These are phyloP conservation scores for Poecilia velifera DNA, from an alignment of 2,797 vertebrate genomes.

Conservation along the genomic window DNA sequence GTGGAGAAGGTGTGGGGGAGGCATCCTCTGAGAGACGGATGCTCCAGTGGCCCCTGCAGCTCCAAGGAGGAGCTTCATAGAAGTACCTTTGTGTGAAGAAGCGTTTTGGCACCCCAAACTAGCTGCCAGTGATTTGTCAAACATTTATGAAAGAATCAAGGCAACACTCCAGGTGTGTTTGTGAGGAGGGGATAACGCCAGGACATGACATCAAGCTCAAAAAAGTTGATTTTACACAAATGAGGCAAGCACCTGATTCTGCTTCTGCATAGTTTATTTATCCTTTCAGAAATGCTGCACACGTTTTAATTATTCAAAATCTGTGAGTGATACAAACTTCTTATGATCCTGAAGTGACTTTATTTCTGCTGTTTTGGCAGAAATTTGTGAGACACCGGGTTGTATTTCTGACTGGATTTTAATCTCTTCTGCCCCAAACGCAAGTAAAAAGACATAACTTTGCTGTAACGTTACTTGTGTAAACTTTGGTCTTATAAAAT, in stretches of 20 bases:
- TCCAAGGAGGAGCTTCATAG: too few species aligned
- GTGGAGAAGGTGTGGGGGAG: too few species aligned
- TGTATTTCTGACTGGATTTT: background rate
- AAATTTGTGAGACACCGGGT: background rate
- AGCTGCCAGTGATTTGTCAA: too few species aligned
- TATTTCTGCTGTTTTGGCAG: background rate
- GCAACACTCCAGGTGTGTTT: too few species aligned
- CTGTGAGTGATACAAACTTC: background rate
- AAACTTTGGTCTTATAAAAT: background rate
- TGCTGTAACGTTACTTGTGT: background rate
- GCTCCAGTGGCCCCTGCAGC: too few species aligned
- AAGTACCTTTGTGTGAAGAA: too few species aligned
- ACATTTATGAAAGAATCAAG: too few species aligned
- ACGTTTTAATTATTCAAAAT: background rate
- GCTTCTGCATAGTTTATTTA: background rate
- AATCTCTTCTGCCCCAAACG: background rate
- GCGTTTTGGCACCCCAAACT: too few species aligned
- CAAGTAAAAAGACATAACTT: background rate
- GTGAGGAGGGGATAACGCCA: too few species aligned
- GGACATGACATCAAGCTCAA: too few species aligned
- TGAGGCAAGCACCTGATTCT: background rate
- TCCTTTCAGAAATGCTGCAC: background rate
- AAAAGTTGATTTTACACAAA: background rate
- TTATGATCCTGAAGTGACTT: background rate
- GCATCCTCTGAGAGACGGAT: too few species aligned